phyloP scores from a whole-genome alignment of 2,797 vertebrate genomes.

The Girardinus metallicus region DNA sequence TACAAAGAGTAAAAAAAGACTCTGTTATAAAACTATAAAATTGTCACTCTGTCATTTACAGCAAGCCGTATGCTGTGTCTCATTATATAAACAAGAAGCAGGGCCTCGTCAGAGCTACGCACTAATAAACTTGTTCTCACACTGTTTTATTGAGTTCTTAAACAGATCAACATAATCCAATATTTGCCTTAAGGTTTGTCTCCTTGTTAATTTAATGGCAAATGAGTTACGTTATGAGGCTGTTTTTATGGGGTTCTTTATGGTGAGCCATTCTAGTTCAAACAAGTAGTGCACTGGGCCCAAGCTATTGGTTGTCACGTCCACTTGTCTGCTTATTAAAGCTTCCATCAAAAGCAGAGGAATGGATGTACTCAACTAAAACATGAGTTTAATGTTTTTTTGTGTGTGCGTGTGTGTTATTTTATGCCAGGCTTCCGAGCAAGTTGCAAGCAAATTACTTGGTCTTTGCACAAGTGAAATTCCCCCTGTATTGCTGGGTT shows the following conservation, averaged over 20 bases:
- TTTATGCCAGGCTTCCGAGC: slow-evolving; percentile 1
- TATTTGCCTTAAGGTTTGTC: slow-evolving; percentile 12
- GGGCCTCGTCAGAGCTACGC: neutral
- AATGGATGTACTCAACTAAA: slow-evolving; percentile 11
- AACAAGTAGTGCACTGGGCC: slow-evolving; percentile 42
- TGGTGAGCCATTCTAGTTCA: slow-evolving; percentile 51
- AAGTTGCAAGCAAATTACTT: slow-evolving; percentile 10
- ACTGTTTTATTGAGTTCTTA: slow-evolving; percentile 3
- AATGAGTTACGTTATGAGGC: slow-evolving; percentile 33
- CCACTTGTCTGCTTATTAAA: slow-evolving; percentile 49
- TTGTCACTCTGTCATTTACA: slow-evolving; percentile 51
- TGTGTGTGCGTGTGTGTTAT: neutral
- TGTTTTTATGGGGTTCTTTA: slow-evolving; percentile 30
- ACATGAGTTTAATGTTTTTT: slow-evolving; percentile 15
- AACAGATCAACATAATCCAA: slow-evolving; percentile 14
- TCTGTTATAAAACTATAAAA: slow-evolving; percentile 49
- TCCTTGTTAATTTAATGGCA: slow-evolving; percentile 43
- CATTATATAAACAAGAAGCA: slow-evolving; percentile 15
- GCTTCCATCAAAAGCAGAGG: slow-evolving; percentile 26
- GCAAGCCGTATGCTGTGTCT: slow-evolving; percentile 33
- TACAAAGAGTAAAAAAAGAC: slow-evolving; percentile 48
- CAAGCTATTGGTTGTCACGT: slow-evolving; percentile 57
- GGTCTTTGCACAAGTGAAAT: slow-evolving; percentile 18
- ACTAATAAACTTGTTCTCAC: slow-evolving; percentile 7
- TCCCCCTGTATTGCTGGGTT: slow-evolving; percentile 8